These are phyloP conservation scores for Dendropsophus ebraccatus DNA, from an alignment of 2,113 vertebrate species.

Conservation along the genomic window DNA sequence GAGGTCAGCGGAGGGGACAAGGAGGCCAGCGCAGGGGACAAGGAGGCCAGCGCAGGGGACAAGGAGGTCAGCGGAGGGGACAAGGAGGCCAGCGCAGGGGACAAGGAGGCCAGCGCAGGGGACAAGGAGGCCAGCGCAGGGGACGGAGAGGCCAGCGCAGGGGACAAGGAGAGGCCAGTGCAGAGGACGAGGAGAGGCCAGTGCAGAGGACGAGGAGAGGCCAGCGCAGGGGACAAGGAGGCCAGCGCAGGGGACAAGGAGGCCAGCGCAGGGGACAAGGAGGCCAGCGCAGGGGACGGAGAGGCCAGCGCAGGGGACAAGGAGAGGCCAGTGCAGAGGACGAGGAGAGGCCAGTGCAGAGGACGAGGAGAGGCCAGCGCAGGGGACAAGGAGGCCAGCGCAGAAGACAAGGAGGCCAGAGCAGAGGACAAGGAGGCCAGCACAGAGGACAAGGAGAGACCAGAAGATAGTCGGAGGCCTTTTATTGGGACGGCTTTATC, in stretches of 20 bases:
- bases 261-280: background rate
- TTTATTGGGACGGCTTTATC: background rate
- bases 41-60: background rate
- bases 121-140: background rate
- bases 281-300: background rate
- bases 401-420: background rate
- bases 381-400: background rate
- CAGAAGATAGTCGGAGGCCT: too few relatives aligned
- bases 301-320: background rate
- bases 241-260: background rate
- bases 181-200: background rate
- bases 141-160: background rate
- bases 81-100: background rate
- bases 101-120: background rate
- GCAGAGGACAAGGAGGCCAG: too few relatives aligned
- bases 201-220: too few relatives aligned
- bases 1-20: background rate
- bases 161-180: background rate
- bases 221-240: background rate
- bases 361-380: background rate
- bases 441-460: too few relatives aligned
- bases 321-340: background rate
- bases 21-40: background rate
- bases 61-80: background rate
- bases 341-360: background rate